Evolutionary conservation across 2,888 invertebrate genomes (phyloP).

Genomic region (Netelia virgata): DNA sequence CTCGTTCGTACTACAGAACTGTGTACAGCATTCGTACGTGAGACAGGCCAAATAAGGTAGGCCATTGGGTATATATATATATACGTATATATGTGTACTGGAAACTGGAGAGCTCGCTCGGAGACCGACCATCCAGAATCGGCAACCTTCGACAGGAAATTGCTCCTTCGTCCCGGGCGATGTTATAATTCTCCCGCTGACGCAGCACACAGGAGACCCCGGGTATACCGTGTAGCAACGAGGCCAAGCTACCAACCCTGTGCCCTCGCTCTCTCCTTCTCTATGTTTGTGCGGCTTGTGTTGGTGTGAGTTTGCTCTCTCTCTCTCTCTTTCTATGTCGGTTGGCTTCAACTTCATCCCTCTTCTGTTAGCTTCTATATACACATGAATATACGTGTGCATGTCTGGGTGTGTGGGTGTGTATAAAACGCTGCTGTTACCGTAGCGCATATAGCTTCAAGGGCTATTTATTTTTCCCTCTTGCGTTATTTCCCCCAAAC

Average conservation of each 20-base stretch:
- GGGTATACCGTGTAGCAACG: slow-evolving; percentile 40
- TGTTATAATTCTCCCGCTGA: slow-evolving; percentile 69
- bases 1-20: slow-evolving; percentile 42
- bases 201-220: slow-evolving; percentile 64
- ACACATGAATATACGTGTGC: background rate
- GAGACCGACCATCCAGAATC: slow-evolving; percentile 67
- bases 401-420: too few species aligned
- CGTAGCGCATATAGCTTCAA: slow-evolving; percentile 35
- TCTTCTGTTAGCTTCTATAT: slow-evolving; percentile 27
- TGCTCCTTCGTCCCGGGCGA: slow-evolving; percentile 67
- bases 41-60: slow-evolving; percentile 65
- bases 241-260: slow-evolving; percentile 39
- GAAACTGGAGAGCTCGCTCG: slow-evolving; percentile 39
- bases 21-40: slow-evolving; percentile 57
- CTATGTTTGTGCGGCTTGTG: slow-evolving; percentile 11
- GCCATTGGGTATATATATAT: slow-evolving; percentile 44
- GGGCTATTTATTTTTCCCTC: slow-evolving; percentile 64
- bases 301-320: slow-evolving; percentile 27
- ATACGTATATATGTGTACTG: slow-evolving; percentile 25
- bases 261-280: slow-evolving; percentile 8
- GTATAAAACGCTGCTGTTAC: slow-evolving; percentile 43
- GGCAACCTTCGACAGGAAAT: slow-evolving; percentile 69
- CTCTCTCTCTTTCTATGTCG: slow-evolving; percentile 10
- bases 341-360: slow-evolving; percentile 41
- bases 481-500: slow-evolving; percentile 61